Percentiles rank a stretch among this genome's conserved stretches.
Conservation (phyloP, 2,797 vertebrate species). For the Pagetopsis macropterus region DNA sequence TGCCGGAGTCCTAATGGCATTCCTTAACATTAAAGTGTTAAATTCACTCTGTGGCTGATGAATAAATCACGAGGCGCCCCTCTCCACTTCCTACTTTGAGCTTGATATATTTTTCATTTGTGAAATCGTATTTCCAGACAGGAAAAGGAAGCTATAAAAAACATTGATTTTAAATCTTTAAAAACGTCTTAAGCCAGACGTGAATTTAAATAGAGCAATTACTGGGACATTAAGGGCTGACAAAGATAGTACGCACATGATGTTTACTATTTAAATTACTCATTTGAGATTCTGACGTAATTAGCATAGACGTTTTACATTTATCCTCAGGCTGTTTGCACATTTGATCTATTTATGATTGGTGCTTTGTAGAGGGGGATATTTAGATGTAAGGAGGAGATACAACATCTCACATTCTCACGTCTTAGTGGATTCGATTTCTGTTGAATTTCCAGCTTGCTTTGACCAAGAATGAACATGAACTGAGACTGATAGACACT, state of each 20-base stretch:
- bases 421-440: neutral
- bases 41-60: constrained; percentile 60
- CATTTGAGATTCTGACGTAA: constrained; percentile 17
- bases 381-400: neutral
- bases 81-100: constrained; percentile 56
- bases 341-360: constrained; percentile 6
- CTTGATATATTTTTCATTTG: constrained; percentile 69
- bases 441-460: neutral
- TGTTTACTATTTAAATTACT: constrained; percentile 35
- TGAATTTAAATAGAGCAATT: constrained; percentile 40
- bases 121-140: constrained; percentile 59
- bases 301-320: constrained; percentile 26
- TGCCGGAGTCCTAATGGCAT: constrained; percentile 52
- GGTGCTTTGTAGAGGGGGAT: neutral
- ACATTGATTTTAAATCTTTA: constrained; percentile 37
- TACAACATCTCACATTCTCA: neutral
- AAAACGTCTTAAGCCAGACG: constrained; percentile 15
- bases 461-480: neutral
- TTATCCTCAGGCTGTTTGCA: constrained; percentile 5
- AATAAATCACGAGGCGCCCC: constrained; percentile 72
- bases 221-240: constrained; percentile 19
- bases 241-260: constrained; percentile 17
- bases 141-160: constrained; percentile 29
- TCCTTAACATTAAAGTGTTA: constrained; percentile 66
- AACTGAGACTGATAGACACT: too few relatives aligned